Percentiles rank a stretch among this genome's conserved stretches.
Conservation (phyloP, 2,113 vertebrate species). For the Ciconia maguari region DNA sequence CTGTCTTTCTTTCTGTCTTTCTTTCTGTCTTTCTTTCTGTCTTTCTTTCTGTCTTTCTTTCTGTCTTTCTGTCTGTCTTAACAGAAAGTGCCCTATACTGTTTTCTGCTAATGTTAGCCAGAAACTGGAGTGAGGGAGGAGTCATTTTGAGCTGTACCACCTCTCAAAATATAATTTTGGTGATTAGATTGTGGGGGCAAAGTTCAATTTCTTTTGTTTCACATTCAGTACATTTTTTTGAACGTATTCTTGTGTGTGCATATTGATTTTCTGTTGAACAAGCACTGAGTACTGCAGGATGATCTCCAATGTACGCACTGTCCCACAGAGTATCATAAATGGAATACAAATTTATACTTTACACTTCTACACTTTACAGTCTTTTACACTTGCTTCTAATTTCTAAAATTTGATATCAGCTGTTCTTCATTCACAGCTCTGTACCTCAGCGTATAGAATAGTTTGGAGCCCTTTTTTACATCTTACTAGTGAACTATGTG, state of each 20-base stretch:
- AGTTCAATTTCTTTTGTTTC: background rate
- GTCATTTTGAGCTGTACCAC: background rate
- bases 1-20: background rate
- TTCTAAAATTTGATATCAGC: background rate
- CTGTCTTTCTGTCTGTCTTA: background rate
- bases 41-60: background rate
- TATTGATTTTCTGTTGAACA: background rate
- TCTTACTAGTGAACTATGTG: background rate
- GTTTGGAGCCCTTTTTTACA: background rate
- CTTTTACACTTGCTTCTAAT: background rate
- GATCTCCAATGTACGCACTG: background rate
- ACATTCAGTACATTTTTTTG: background rate
- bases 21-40: background rate
- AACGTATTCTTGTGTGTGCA: fast-evolving
- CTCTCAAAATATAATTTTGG: background rate
- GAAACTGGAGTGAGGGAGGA: background rate
- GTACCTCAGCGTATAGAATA: background rate
- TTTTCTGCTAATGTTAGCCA: background rate
- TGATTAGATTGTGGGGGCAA: background rate
- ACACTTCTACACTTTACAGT: background rate
- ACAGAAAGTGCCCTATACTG: background rate
- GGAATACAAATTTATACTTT: background rate
- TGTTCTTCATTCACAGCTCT: background rate
- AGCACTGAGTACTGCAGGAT: background rate
- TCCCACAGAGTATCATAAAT: background rate